phyloP scores from a whole-genome alignment of 2,888 invertebrate genomes.

The Rotaria magnacalcarata region DNA sequence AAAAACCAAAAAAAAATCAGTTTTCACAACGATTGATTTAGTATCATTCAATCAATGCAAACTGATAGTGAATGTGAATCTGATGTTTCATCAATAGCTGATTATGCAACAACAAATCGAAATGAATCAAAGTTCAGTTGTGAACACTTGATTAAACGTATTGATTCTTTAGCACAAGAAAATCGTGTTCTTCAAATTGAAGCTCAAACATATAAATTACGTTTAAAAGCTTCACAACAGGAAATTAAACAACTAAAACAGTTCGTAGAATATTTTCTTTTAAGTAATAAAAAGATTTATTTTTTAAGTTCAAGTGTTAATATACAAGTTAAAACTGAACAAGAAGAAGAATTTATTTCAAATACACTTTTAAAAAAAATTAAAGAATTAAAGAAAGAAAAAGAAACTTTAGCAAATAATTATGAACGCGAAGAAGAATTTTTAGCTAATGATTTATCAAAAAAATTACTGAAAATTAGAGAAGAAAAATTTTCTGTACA shows the following conservation, averaged over 20 bases:
- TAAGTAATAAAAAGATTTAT: not conserved
- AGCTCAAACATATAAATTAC: slow-evolving; percentile 86
- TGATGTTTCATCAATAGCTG: slow-evolving; percentile 81
- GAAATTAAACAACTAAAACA: slow-evolving; percentile 76
- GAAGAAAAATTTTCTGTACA: slow-evolving; percentile 95
- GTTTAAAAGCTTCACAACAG: slow-evolving; percentile 85
- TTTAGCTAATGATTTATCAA: slow-evolving; percentile 89
- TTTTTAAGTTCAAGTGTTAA: slow-evolving; percentile 49
- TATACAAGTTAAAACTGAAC: slow-evolving; percentile 97
- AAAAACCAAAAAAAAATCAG: no score
- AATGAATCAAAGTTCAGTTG: slow-evolving; percentile 51
- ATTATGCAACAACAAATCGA: slow-evolving; percentile 59
- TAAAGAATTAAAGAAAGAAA: slow-evolving; percentile 94
- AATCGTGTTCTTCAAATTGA: slow-evolving; percentile 93
- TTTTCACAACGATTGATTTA: not conserved
- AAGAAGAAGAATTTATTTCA: slow-evolving; percentile 97
- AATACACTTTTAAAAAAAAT: slow-evolving; percentile 96
- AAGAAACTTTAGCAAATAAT: slow-evolving; percentile 93
- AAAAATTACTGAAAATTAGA: slow-evolving; percentile 76
- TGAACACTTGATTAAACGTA: slow-evolving; percentile 61
- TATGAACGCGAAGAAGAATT: slow-evolving; percentile 99
- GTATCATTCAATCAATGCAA: slow-evolving; percentile 62
- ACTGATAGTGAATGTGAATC: slow-evolving; percentile 82
- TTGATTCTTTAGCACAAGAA: slow-evolving; percentile 91
- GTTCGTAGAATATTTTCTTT: not conserved